These are phyloP conservation scores for Sorex araneus DNA, from an alignment of 2,113 vertebrate genomes.

Conservation along the genomic window DNA sequence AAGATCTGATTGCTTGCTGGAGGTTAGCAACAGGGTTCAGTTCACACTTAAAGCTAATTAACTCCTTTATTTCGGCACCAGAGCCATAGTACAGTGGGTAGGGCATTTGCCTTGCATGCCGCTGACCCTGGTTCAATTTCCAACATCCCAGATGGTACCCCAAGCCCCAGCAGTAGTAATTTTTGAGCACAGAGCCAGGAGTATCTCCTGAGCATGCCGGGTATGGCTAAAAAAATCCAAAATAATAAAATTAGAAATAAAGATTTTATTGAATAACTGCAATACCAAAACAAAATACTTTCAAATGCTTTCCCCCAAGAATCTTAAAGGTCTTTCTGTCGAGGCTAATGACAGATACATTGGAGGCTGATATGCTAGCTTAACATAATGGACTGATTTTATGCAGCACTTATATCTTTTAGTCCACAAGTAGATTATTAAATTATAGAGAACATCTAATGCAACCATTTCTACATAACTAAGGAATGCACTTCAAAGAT, in stretches of 20 bases:
- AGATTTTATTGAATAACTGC: slow-evolving; percentile 95
- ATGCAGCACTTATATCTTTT: slow-evolving; percentile 99
- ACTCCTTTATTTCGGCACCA: slow-evolving; percentile 73
- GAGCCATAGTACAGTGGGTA: no score
- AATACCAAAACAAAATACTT: slow-evolving; percentile 92
- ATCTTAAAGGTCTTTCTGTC: slow-evolving; percentile 91
- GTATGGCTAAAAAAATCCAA: no score
- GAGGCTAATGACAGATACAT: slow-evolving; percentile 90
- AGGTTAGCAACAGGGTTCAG: slow-evolving; percentile 91
- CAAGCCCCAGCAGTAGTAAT: no score
- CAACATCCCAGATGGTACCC: no score
- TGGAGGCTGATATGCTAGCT: slow-evolving; percentile 97
- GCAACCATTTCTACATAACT: slow-evolving; percentile 95
- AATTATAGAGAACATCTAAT: slow-evolving; percentile 91
- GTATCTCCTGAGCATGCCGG: no score
- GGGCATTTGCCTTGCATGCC: no score
- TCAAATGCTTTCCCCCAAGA: slow-evolving; percentile 88
- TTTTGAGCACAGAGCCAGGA: no score
- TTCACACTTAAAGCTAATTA: slow-evolving; percentile 93
- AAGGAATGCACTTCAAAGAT: slow-evolving; percentile 96
- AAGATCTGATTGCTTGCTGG: slow-evolving; percentile 92
- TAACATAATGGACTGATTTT: slow-evolving; percentile 99
- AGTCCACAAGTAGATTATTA: slow-evolving; percentile 99
- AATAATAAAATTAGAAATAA: no score
- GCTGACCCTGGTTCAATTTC: no score